Conservation (phyloP, 2,888 invertebrate species). For the Xestoiulus laeticollis region DNA sequence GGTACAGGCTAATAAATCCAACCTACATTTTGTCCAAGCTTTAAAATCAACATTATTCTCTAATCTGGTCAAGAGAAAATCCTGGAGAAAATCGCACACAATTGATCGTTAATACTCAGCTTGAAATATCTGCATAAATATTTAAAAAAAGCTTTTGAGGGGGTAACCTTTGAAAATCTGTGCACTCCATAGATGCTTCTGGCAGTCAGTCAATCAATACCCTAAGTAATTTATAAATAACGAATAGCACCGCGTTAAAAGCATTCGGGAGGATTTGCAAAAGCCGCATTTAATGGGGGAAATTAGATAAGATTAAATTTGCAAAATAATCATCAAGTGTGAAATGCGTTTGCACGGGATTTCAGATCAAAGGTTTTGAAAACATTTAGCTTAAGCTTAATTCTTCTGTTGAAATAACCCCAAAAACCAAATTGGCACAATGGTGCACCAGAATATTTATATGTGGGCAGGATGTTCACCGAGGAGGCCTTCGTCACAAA, state of each 20-base stretch:
- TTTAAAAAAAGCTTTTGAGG: background rate
- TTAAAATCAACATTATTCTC: too few relatives aligned
- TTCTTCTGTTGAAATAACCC: background rate
- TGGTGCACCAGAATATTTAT: background rate
- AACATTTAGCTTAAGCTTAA: conserved; percentile 9
- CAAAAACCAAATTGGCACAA: background rate
- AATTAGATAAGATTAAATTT: conserved; percentile 1
- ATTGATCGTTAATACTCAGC: background rate
- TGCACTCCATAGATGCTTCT: background rate
- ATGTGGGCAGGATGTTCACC: too few relatives aligned
- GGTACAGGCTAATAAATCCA: too few relatives aligned
- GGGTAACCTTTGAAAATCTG: background rate
- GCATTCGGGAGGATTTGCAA: background rate
- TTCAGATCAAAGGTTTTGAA: background rate
- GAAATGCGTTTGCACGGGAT: background rate
- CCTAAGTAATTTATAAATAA: conserved; percentile 1
- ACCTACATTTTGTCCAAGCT: too few relatives aligned
- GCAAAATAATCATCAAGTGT: background rate
- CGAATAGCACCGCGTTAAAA: conserved; percentile 9
- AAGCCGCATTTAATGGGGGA: conserved; percentile 9
- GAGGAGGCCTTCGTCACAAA: background rate
- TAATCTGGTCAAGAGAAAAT: too few relatives aligned
- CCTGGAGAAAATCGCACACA: too few relatives aligned
- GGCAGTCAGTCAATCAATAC: background rate
- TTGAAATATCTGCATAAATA: background rate